Conservation (phyloP, 2,888 invertebrate species). For the Agrochola circellaris region DNA sequence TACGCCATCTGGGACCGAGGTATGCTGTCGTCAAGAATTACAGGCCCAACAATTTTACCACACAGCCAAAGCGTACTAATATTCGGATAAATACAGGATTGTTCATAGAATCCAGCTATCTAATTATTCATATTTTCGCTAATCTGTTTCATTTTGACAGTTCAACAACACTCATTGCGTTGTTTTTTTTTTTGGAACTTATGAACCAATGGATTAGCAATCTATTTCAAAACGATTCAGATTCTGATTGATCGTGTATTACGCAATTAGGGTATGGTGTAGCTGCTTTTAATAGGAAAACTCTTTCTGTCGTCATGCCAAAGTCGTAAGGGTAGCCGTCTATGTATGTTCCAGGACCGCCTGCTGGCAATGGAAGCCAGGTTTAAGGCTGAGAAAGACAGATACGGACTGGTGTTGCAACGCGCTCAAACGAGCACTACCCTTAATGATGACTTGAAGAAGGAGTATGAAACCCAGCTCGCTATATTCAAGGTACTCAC, state of each 20-base stretch:
- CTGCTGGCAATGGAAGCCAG: conserved; percentile 93
- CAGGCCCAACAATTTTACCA: neutral
- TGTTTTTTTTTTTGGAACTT: too few relatives aligned
- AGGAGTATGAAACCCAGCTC: conserved; percentile 95
- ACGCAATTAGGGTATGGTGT: too few relatives aligned
- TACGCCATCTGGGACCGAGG: neutral
- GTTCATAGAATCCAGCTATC: neutral
- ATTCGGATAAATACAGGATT: neutral
- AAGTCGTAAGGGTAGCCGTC: neutral
- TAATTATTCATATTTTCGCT: too few relatives aligned
- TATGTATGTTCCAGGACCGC: conserved; percentile 86
- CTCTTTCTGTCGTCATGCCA: neutral
- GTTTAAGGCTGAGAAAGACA: conserved; percentile 93
- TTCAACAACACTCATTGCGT: too few relatives aligned
- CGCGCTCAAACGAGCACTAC: conserved; percentile 93
- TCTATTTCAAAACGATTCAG: too few relatives aligned
- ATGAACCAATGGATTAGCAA: too few relatives aligned
- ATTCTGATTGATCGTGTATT: too few relatives aligned
- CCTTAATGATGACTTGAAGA: conserved; percentile 94
- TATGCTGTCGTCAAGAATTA: neutral
- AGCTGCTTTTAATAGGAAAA: neutral
- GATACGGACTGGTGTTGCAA: conserved; percentile 92
- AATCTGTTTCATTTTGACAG: too few relatives aligned
- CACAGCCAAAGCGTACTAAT: neutral
- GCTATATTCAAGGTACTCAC: conserved; percentile 92